phyloP scores from a whole-genome alignment of 2,888 invertebrate species.

The Silvanus unidentatus region DNA sequence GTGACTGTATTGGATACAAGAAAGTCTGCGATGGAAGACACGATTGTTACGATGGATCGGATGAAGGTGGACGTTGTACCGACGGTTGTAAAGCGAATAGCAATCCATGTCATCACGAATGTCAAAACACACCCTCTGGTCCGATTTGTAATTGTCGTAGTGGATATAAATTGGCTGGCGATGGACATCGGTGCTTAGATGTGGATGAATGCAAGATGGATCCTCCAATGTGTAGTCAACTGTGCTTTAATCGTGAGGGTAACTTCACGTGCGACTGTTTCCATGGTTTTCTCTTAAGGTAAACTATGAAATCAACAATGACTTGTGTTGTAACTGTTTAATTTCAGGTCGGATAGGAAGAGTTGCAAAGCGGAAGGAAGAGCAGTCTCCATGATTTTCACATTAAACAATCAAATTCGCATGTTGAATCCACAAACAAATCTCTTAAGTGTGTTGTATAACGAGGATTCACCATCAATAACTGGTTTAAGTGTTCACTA shows the following conservation, averaged over 20 bases:
- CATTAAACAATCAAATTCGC: constrained; percentile 53
- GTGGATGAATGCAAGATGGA: constrained; percentile 63
- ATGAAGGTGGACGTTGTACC: constrained; percentile 63
- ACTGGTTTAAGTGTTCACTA: constrained; percentile 53
- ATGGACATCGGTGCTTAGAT: constrained; percentile 58
- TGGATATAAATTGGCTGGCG: constrained; percentile 51
- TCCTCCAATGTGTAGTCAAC: constrained; percentile 58
- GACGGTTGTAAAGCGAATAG: constrained; percentile 42
- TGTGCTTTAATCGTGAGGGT: constrained; percentile 54
- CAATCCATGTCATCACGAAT: constrained; percentile 54
- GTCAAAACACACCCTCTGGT: constrained; percentile 61
- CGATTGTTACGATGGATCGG: constrained; percentile 65
- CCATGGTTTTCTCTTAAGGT: constrained; percentile 55
- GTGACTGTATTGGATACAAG: constrained; percentile 59
- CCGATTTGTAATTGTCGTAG: constrained; percentile 58
- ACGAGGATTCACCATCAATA: constrained; percentile 47
- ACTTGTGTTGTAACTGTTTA: no score
- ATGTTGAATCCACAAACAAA: constrained; percentile 44
- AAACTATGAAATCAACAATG: constrained; percentile 12
- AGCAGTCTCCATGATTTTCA: constrained; percentile 52
- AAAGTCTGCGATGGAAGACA: constrained; percentile 57
- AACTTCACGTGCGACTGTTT: constrained; percentile 57
- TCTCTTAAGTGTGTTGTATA: constrained; percentile 40
- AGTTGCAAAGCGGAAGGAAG: constrained; percentile 63
- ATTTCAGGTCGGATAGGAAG: constrained; percentile 53